phyloP scores from a whole-genome alignment of 2,113 vertebrate species.

The Pelecanoides urinatrix region DNA sequence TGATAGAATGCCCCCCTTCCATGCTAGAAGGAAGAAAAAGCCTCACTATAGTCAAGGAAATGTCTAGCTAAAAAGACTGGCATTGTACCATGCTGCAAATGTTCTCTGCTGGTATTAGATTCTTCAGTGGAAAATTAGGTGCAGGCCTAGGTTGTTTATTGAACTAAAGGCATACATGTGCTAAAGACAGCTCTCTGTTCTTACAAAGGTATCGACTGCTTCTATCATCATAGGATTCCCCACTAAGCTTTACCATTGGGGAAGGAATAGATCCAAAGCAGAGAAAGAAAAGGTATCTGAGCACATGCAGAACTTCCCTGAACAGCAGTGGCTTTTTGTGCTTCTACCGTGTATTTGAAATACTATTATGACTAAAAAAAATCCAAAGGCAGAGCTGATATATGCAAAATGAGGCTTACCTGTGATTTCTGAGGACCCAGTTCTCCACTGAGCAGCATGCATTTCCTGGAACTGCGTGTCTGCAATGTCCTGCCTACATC shows the following conservation, averaged over 20 bases:
- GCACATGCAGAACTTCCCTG: slow-evolving; percentile 37
- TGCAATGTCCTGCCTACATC: neutral
- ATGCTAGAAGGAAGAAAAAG: neutral
- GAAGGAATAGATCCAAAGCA: slow-evolving; percentile 52
- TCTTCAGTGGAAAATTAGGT: slow-evolving; percentile 29
- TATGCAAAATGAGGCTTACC: slow-evolving; percentile 2
- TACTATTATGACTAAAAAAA: neutral
- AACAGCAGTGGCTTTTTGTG: slow-evolving; percentile 48
- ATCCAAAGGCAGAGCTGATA: neutral
- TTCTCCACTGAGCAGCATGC: neutral
- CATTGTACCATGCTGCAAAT: neutral
- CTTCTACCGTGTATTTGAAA: neutral
- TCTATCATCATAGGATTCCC: slow-evolving; percentile 44
- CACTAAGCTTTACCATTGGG: slow-evolving; percentile 25
- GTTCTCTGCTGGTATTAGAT: slow-evolving; percentile 29
- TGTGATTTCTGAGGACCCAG: neutral
- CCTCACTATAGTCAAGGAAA: neutral
- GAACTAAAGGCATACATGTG: slow-evolving; percentile 39
- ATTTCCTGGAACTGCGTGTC: neutral
- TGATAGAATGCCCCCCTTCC: neutral
- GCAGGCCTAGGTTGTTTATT: slow-evolving; percentile 49
- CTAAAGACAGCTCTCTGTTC: slow-evolving; percentile 26
- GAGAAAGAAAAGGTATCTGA: slow-evolving; percentile 37
- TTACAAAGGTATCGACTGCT: slow-evolving; percentile 37
- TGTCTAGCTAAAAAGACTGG: neutral